phyloP scores from a whole-genome alignment of 2,888 invertebrate species.

The Chymomyza caudatula region DNA sequence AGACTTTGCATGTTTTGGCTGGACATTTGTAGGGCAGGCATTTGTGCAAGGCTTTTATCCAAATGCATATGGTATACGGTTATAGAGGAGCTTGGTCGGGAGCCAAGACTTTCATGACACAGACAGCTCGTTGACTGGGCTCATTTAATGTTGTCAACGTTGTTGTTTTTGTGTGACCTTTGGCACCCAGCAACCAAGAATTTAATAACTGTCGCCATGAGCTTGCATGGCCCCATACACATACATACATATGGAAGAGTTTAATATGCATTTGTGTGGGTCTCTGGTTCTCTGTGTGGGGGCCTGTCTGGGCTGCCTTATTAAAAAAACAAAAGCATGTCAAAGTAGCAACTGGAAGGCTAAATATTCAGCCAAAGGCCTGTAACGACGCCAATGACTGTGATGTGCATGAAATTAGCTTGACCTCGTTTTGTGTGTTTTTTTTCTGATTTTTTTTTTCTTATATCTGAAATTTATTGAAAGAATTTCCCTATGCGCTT shows the following conservation, averaged over 20 bases:
- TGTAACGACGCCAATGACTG: neutral
- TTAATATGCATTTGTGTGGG: neutral
- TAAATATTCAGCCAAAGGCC: neutral
- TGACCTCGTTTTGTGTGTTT: neutral
- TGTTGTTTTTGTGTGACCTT: slow-evolving; percentile 4
- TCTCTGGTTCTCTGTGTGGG: neutral
- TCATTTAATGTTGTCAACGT: neutral
- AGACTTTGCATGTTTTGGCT: no score
- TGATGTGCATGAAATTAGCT: neutral
- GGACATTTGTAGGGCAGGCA: no score
- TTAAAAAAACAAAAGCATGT: neutral
- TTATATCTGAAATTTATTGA: neutral
- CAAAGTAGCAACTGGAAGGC: slow-evolving; percentile 1
- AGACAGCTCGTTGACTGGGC: neutral
- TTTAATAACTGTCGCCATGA: slow-evolving; percentile 9
- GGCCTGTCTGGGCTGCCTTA: neutral
- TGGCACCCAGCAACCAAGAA: neutral
- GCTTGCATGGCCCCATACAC: neutral
- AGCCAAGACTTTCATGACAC: neutral
- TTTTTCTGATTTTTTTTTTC: neutral
- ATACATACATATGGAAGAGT: neutral
- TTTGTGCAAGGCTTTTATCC: neutral
- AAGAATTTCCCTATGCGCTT: neutral
- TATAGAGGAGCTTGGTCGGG: neutral
- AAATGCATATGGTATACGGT: neutral